Base-by-base conservation (phyloP, 2,888 invertebrate genomes). In the Dasysyrphus albostriatus region DNA sequence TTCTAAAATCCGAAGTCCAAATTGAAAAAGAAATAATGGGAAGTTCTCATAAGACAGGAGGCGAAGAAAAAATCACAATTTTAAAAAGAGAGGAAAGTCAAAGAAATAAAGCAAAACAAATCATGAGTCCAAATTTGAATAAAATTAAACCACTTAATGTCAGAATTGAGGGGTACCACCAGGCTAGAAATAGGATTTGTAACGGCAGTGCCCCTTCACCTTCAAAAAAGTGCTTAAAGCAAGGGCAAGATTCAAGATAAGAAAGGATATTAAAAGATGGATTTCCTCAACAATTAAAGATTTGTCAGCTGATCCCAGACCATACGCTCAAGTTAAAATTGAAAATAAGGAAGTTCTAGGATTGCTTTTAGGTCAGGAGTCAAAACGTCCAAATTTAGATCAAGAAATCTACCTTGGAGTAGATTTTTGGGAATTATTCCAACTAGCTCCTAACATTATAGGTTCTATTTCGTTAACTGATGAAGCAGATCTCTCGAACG, bases 381-480 rank as follows among this genome's bases (percentile, higher is more conserved):
- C 9, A 58, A 58, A 16, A 58, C 34, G 7, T 4, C 51, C 51
- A 4, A 51, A 24, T 24, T 3, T 24, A 3, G 24, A 51, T 10
- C 56, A 65, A 16, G 63, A 74, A 14, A 54, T 61, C 1, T 75
- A 67, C 14, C n/a, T 67, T 0, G 67, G 58, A 1, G 24, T 67
- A n/a, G 76, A 56, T 19, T 67, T 76, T n/a, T 76, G 58, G 47
- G 67, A 49, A 7, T n/a, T 12, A 2, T 76, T 76, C 34, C 54
- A 39, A 32, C 14, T 65, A 5, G 65, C 65, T 19, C 56, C 51
- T 10, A 75, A 56, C 14, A 7, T 58, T 1, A 67, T 67, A 3
- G 19, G 47, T 5, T 7, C 58, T 4, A 16, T 24, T 24, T 24
- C 24, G 24, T 24, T 24, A 24, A 24, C 24, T 24, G 24, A 24